These are phyloP conservation scores for Forpus xanthops DNA, from an alignment of 2,797 vertebrate species.

Conservation along the genomic window DNA sequence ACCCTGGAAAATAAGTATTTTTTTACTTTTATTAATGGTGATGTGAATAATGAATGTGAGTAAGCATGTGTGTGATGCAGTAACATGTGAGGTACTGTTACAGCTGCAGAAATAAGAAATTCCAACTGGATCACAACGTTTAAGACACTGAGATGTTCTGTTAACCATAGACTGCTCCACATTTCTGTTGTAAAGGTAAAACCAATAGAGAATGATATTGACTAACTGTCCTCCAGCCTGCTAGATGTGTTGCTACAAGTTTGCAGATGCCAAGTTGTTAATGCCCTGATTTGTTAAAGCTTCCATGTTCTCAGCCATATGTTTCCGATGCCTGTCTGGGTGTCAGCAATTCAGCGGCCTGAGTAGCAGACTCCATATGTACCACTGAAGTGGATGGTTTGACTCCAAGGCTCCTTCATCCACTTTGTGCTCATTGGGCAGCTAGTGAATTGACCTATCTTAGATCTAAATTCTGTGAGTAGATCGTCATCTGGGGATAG, in stretches of 20 bases:
- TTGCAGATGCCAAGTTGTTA: not conserved
- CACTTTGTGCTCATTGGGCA: not conserved
- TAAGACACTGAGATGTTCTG: not conserved
- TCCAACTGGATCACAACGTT: not conserved
- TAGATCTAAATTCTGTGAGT: not conserved
- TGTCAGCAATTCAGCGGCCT: not conserved
- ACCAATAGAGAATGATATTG: not conserved
- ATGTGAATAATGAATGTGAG: not conserved
- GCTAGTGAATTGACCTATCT: not conserved
- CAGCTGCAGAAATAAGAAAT: not conserved
- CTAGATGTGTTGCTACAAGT: not conserved
- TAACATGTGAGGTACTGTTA: not conserved
- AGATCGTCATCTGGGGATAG: not conserved
- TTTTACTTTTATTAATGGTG: not conserved
- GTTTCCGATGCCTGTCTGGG: not conserved
- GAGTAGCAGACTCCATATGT: not conserved
- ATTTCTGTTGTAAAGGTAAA: not conserved
- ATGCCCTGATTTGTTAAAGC: not conserved
- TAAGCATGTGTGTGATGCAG: not conserved
- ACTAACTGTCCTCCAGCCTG: not conserved
- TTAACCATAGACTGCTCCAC: not conserved
- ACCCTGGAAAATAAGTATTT: not conserved
- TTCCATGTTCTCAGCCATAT: not conserved
- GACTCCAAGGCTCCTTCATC: not conserved
- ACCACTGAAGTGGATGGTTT: not conserved